Evolutionary conservation across 2,888 invertebrate genomes (phyloP), one percentile per base, ranked within the genome.

Genomic region (Asteroscopus sphinx): DNA sequence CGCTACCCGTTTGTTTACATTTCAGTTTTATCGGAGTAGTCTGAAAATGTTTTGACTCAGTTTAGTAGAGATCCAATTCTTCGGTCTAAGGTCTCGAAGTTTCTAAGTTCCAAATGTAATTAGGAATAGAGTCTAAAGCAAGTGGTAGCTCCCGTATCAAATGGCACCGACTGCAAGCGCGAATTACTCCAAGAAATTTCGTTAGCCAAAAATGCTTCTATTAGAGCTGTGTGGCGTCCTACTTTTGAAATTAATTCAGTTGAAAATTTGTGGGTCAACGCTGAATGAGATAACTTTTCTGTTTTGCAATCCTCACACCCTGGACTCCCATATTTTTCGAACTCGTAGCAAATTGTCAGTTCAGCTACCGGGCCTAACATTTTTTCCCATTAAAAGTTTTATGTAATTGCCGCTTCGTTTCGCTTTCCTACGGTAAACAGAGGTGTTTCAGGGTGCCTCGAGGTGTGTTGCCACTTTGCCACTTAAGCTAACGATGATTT

Each of bases 201-300:
- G 47, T 63, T 61, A 58, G 0, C 28, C 41, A 30, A 42, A 60
- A 55, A 46, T 44, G 37, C 42, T 53, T n/a, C n/a, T n/a, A n/a
- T n/a, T 17, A 40, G 32, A 47, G 39, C 40, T 41, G 47, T 68
- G 55, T 64, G 58, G 44, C 55, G 70, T 58, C 63, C 73, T 46
- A 72, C 67, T 75, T 82, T 70, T 42, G 53, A 64, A 73, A 77
- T 73, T 70, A 72, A 79, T 78, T 73, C 65, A 59, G 51, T 72
- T 67, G 36, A 47, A 56, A 59, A 63, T 73, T 64, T 58, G 62
- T 66, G 47, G 65, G 63, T 48, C 59, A 41, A 46, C 44, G 21
- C 57, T 40, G 36, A 59, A 67, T 47, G 47, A 70, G 57, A 67
- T 69, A 77, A 72, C 61, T 77, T 77, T 74, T 72, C 52, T 57